Evolutionary conservation across 1,140 invertebrate species (phyloP), one percentile per base, ranked within the genome.

Genomic region (Drosophila carrolli): DNA sequence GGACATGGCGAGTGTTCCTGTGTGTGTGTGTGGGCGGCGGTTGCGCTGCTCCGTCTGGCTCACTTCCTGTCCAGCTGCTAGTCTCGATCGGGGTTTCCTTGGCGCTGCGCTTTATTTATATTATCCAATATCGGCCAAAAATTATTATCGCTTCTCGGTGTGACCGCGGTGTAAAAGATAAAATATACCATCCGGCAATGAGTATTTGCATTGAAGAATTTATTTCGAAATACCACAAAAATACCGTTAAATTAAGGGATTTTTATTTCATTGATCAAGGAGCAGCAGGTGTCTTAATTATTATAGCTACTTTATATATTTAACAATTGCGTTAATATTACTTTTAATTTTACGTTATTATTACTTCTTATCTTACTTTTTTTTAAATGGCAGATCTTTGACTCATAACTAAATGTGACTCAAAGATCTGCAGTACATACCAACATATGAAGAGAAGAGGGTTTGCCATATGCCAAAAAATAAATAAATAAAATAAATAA

Each of bases 81-180:
- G 23, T 57, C 19, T 56, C 55, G 41, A 29, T 73, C 19, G 40
- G 1, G 48, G 35, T 13, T 61, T 61, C 70, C 55, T 72, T 35
- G 40, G 67, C 54, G 37, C 32, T 50, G 41, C 29, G 48, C 46
- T 73, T 55, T 72, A 58, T 71, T 71, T 71, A 73, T 73, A 72
- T 51, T 71, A 70, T 71, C 65, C 66, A 67, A 67, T 67, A 62
- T 66, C 62, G 59, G 43, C 54, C 41, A 37, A 40, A 66, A 62
- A 38, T 29, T 32, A 62, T 61, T 61, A 61, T 61, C 37, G 59
- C 35, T 56, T 8, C 44, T 43, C 55, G 14, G 41, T 27, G 41
- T 50, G 47, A 50, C 55, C 59, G 32, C 14, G n/a, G 61, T n/a
- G 41, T 16, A 23, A 47, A 10, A 23, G 10, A 47, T 27, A 47